Conservation (phyloP, 2,797 vertebrate genomes). For the Taenioides sp. region DNA sequence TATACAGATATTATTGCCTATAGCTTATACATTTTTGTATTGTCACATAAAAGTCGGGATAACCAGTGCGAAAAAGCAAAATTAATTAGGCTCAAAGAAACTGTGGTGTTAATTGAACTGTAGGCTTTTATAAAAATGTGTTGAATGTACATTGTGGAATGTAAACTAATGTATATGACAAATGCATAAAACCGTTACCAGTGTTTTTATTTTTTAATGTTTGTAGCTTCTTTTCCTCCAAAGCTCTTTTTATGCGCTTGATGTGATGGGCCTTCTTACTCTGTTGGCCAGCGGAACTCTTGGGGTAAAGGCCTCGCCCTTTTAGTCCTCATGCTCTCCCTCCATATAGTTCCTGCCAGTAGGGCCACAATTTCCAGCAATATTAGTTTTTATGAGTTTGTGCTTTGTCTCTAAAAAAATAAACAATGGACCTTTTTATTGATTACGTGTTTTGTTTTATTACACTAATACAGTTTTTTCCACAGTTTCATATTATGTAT, state of each 20-base stretch:
- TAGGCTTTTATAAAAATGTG: slow-evolving; percentile 30
- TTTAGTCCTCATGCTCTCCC: slow-evolving; percentile 2
- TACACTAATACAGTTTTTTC: not conserved
- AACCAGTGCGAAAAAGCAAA: slow-evolving; percentile 32
- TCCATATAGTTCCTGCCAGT: not conserved
- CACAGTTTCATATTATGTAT: not conserved
- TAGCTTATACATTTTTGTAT: slow-evolving; percentile 35
- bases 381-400: slow-evolving; percentile 15
- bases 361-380: not conserved
- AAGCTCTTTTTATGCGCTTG: not conserved
- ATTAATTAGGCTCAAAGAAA: slow-evolving; percentile 24
- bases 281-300: slow-evolving; percentile 46
- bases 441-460: not conserved
- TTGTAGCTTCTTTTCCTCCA: slow-evolving; percentile 18
- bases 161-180: slow-evolving; percentile 59
- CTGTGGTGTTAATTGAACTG: slow-evolving; percentile 31
- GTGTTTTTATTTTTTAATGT: slow-evolving; percentile 61
- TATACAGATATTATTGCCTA: slow-evolving; percentile 23
- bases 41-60: slow-evolving; percentile 43
- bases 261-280: slow-evolving; percentile 27
- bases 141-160: slow-evolving; percentile 73
- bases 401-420: slow-evolving; percentile 1
- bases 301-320: slow-evolving; percentile 8
- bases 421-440: not conserved
- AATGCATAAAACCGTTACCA: slow-evolving; percentile 61